Evolutionary conservation across 2,888 invertebrate genomes (phyloP), one percentile per base, ranked within the genome.

Genomic region (Frankliniella fusca): DNA sequence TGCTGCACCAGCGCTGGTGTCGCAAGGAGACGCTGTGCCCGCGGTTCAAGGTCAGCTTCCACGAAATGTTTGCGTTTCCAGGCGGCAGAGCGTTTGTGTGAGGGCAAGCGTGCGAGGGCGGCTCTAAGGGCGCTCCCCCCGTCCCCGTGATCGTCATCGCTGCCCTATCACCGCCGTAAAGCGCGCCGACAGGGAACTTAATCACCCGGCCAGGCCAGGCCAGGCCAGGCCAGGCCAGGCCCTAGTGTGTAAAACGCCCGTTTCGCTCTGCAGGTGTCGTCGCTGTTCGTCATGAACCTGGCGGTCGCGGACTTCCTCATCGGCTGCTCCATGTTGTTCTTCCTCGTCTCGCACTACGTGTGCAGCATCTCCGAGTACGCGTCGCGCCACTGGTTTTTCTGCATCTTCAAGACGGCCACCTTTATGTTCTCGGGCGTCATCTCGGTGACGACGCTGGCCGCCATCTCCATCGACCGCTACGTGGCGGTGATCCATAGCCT

Each of bases 381-480:
- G 70, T 27, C 70, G 70, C 70, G 27, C 23, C n/a, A 76, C 70
- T 27, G 70, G 23, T 76, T 76, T 27, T 12, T 76, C 11, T 76
- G 70, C 27, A 9, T 76, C 70, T 2, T 27, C 7, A 76, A 76
- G 70, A 76, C 70, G 70, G 70, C 70, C 70, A 76, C 70, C 70
- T 76, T 76, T 27, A 76, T 76, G 70, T 76, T 76, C 70, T 76
- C 70, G 23, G 70, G 70, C 70, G 2, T 76, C 27, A 76, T 76
- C 23, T 76, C 70, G 23, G 27, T 23, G 70, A 27, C 27, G 23
- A 76, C 70, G 23, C 70, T 76, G 70, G 70, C 23, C 70, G 70
- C 70, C 70, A 83, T 83, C 80, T 81, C 83, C 76, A 79, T 65
- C 38, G 83, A 83, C 49, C 83, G 83, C 27, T 83, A 83, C 80